Conservation (phyloP, 2,888 invertebrate genomes). For the Drosophila silvestris region DNA sequence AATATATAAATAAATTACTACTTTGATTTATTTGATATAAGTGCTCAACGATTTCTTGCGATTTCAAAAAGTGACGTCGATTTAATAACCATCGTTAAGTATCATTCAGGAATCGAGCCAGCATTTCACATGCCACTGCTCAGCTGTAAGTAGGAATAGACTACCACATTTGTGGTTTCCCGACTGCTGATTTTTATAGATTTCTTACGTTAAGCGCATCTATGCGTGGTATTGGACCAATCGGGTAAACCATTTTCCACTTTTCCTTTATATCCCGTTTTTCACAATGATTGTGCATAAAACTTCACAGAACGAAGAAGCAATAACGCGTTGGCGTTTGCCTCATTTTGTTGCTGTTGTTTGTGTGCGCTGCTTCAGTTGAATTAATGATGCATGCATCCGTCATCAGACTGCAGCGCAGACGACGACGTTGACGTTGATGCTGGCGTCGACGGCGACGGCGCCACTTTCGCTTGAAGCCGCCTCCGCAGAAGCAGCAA, state of each 20-base stretch:
- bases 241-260: neutral
- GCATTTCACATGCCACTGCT: neutral
- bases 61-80: neutral
- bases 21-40: neutral
- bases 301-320: slow-evolving; percentile 41
- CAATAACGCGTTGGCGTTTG: slow-evolving; percentile 52
- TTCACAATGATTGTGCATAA: slow-evolving; percentile 51
- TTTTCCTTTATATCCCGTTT: slow-evolving; percentile 2
- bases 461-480: slow-evolving; percentile 66
- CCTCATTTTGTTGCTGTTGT: slow-evolving; percentile 31
- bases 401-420: slow-evolving; percentile 72
- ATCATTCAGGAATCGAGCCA: neutral
- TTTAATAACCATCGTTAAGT: neutral
- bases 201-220: slow-evolving; percentile 15
- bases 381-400: slow-evolving; percentile 82
- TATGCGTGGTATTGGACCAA: slow-evolving; percentile 1
- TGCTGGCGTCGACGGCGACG: slow-evolving; percentile 2
- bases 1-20: neutral
- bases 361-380: slow-evolving; percentile 52
- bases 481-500: slow-evolving; percentile 32
- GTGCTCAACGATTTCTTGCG: neutral
- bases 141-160: too few relatives aligned
- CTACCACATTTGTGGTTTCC: too few relatives aligned
- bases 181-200: neutral
- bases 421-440: slow-evolving; percentile 33